Percentiles rank a stretch among this genome's conserved stretches.
These are phyloP conservation scores for Triplophysa siluroides DNA, from an alignment of 2,113 vertebrate genomes.

Conservation along the genomic window DNA sequence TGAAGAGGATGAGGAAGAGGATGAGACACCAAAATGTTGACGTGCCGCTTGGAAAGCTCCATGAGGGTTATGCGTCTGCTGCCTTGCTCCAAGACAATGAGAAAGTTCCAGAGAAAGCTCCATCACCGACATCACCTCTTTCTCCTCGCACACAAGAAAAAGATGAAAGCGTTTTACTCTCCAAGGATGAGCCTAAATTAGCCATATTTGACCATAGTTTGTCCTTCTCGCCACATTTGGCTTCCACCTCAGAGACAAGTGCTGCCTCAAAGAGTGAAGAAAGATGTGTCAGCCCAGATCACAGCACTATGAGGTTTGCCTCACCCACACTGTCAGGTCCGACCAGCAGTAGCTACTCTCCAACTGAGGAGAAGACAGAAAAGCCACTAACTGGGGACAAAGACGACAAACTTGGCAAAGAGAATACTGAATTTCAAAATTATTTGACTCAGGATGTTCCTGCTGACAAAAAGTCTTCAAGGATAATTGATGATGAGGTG, in stretches of 20 bases:
- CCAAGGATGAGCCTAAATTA: conserved; percentile 53
- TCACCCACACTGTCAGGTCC: conserved; percentile 91
- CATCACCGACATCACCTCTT: conserved; percentile 42
- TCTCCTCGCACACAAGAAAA: conserved; percentile 53
- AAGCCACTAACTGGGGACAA: conserved; percentile 62
- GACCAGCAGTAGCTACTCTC: conserved; percentile 92
- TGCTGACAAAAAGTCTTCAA: conserved; percentile 59
- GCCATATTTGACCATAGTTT: conserved; percentile 53
- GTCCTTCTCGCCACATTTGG: conserved; percentile 63
- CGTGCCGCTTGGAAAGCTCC: conserved; percentile 79
- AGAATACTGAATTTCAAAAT: conserved; percentile 55
- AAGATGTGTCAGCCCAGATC: conserved; percentile 89
- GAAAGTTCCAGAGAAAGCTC: conserved; percentile 53
- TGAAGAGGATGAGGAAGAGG: conserved; percentile 83
- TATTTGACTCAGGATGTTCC: conserved; percentile 62
- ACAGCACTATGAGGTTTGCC: conserved; percentile 93
- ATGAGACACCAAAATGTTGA: conserved; percentile 79
- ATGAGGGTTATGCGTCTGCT: conserved; percentile 74
- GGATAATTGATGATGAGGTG: conserved; percentile 61
- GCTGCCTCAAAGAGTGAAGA: conserved; percentile 81
- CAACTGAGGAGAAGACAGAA: conserved; percentile 86
- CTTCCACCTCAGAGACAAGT: conserved; percentile 64
- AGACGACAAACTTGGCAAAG: conserved; percentile 47
- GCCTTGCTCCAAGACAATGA: conserved; percentile 71
- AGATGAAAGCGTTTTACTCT: conserved; percentile 52